These are phyloP conservation scores for Hystrix cristata DNA, from an alignment of 2,113 vertebrate species.

Conservation along the genomic window DNA sequence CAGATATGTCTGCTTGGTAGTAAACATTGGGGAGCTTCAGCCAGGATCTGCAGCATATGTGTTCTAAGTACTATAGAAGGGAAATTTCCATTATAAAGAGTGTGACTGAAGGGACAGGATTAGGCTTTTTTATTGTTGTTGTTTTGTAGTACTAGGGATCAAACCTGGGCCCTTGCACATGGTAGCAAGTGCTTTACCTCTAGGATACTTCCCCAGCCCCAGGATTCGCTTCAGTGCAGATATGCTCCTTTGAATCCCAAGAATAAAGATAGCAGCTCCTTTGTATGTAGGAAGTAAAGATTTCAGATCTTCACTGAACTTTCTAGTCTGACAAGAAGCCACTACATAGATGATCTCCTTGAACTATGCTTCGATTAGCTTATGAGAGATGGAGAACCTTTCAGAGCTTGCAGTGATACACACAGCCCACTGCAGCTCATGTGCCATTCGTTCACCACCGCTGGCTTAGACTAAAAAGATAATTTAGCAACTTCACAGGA, in stretches of 20 bases:
- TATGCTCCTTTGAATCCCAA: background rate
- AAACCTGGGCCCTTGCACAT: background rate
- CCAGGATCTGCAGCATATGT: background rate
- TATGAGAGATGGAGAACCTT: background rate
- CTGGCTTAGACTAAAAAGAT: background rate
- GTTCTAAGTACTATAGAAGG: background rate
- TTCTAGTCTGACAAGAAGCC: background rate
- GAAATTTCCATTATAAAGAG: background rate
- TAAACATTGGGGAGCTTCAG: background rate
- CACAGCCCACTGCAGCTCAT: background rate
- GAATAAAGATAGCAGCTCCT: background rate
- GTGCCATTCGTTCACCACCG: background rate
- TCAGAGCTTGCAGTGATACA: background rate
- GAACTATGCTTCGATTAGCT: background rate
- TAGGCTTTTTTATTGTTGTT: background rate
- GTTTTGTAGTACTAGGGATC: background rate
- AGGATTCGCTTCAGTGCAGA: background rate
- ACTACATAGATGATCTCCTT: constrained; percentile 4
- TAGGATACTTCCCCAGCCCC: background rate
- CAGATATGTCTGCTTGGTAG: background rate
- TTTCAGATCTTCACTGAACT: background rate
- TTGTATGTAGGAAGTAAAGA: background rate
- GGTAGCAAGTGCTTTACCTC: background rate
- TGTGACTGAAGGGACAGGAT: background rate
- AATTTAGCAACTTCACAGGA: constrained; percentile 42